A percentile compares a stretch with the other conserved stretches of the same genome.
Evolutionary conservation across 2,797 vertebrate genomes (phyloP).

Genomic region (Bradypodion ventrale): DNA sequence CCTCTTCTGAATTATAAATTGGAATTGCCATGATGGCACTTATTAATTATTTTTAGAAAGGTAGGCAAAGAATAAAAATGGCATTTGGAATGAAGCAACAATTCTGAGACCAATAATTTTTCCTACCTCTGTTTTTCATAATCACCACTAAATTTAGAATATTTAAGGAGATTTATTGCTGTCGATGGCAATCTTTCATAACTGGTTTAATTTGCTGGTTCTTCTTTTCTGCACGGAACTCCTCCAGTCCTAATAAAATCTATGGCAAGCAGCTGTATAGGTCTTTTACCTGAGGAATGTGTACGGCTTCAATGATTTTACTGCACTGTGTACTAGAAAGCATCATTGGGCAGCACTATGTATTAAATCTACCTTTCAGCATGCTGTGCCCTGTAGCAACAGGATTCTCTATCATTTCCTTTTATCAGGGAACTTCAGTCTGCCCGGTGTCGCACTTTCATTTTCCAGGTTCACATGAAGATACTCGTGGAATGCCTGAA

Average conservation of each 20-base stretch:
- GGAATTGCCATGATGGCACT: no score
- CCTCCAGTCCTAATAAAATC: neutral
- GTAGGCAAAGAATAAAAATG: no score
- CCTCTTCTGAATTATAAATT: no score
- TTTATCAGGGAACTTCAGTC: slow-evolving; percentile 57
- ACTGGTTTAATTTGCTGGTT: neutral
- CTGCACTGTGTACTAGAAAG: slow-evolving; percentile 14
- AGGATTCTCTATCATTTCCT: slow-evolving; percentile 21
- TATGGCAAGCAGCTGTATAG: neutral
- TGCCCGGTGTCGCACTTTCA: neutral
- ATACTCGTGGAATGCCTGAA: slow-evolving; percentile 38
- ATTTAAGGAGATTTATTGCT: neutral
- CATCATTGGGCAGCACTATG: slow-evolving; percentile 41
- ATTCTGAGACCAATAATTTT: neutral
- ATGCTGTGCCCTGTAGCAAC: slow-evolving; percentile 43
- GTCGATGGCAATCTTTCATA: neutral
- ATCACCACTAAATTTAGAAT: neutral
- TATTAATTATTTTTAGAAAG: no score
- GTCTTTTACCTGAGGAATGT: neutral
- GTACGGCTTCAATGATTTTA: slow-evolving; percentile 36
- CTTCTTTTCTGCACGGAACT: neutral
- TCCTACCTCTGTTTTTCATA: no score
- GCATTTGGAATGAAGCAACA: no score
- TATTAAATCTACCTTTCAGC: slow-evolving; percentile 28
- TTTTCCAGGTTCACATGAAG: slow-evolving; percentile 38